Evolutionary conservation across 1,140 invertebrate species (phyloP).

Genomic region (Trinorchestia longiramus): DNA sequence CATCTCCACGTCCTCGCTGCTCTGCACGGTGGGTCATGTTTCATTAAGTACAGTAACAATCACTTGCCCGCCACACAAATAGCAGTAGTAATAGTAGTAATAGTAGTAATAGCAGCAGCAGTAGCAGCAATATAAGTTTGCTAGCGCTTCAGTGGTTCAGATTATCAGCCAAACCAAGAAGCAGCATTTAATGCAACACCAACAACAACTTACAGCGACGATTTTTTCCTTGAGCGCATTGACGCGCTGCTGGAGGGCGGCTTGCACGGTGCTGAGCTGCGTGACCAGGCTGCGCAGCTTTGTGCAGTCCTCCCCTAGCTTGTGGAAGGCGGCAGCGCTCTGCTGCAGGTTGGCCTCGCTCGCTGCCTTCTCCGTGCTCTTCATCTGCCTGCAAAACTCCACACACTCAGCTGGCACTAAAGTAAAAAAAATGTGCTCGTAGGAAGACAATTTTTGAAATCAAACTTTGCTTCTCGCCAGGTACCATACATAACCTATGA

Average conservation of each 20-base stretch:
- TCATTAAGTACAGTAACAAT: too few relatives aligned
- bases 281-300: constrained; percentile 49
- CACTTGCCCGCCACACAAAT: too few relatives aligned
- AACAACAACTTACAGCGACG: constrained; percentile 6
- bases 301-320: constrained; percentile 55
- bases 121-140: too few relatives aligned
- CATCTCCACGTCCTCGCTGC: constrained; percentile 57
- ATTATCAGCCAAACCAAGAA: too few relatives aligned
- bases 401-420: too few relatives aligned
- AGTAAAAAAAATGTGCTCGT: too few relatives aligned
- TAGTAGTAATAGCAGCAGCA: too few relatives aligned
- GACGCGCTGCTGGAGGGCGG: constrained; percentile 27
- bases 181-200: neutral
- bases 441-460: too few relatives aligned
- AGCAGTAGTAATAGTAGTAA: too few relatives aligned
- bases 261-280: constrained; percentile 48
- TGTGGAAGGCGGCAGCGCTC: constrained; percentile 55
- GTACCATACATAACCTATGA: too few relatives aligned
- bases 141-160: too few relatives aligned
- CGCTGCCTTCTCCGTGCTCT: constrained; percentile 42
- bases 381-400: constrained; percentile 19
- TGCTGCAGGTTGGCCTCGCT: constrained; percentile 56
- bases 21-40: neutral
- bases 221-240: constrained; percentile 32
- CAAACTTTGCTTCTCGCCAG: too few relatives aligned